phyloP scores from a whole-genome alignment of 2,888 invertebrate species.

The Myathropa florea region DNA sequence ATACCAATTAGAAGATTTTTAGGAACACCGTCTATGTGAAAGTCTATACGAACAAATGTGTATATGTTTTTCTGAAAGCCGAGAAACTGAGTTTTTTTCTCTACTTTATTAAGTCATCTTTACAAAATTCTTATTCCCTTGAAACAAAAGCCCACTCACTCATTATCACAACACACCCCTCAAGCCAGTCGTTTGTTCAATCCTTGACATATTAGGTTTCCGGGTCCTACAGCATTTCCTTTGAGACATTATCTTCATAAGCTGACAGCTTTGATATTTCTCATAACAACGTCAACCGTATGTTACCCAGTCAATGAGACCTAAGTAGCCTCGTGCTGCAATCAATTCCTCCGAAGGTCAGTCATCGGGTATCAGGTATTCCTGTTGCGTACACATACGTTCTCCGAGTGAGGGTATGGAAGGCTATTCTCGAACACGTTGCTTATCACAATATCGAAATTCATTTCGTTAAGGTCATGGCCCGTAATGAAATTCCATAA shows the following conservation, averaged over 20 bases:
- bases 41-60: too few species aligned
- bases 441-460: constrained; percentile 11
- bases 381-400: constrained; percentile 11
- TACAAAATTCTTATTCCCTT: background rate
- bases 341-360: constrained; percentile 16
- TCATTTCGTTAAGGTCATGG: constrained; percentile 17
- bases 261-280: constrained; percentile 7
- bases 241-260: background rate
- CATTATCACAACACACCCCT: background rate
- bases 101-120: too few species aligned
- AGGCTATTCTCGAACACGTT: background rate
- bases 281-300: background rate
- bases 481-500: constrained; percentile 4
- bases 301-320: background rate
- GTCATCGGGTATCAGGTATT: constrained; percentile 43
- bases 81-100: too few species aligned
- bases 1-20: too few species aligned
- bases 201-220: background rate
- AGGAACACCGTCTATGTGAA: too few species aligned
- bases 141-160: background rate
- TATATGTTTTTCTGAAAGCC: too few species aligned
- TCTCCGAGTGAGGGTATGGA: background rate
- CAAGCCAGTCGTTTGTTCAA: background rate
- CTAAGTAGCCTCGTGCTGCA: background rate
- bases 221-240: background rate